phyloP scores from a whole-genome alignment of 1,140 invertebrate species.

The Trinorchestia longiramus region DNA sequence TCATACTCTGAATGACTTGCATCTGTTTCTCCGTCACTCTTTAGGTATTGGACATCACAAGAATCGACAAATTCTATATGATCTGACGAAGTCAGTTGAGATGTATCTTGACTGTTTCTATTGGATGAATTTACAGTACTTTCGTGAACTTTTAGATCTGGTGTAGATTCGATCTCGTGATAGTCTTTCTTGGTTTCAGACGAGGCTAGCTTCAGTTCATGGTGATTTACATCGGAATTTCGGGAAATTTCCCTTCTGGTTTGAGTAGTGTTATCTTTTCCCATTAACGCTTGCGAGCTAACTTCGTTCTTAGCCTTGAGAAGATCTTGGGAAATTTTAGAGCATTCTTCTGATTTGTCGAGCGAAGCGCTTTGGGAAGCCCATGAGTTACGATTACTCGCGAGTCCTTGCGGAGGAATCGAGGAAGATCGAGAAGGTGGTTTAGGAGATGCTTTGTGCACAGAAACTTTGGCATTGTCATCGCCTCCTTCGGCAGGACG shows the following conservation, averaged over 20 bases:
- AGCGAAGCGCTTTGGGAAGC: background rate
- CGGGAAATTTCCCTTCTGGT: background rate
- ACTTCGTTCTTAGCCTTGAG: background rate
- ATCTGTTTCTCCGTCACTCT: constrained; percentile 31
- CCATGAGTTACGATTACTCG: background rate
- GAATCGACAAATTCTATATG: background rate
- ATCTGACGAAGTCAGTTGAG: background rate
- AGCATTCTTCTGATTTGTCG: background rate
- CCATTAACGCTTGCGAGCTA: background rate
- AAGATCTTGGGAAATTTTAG: background rate
- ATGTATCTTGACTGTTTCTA: background rate
- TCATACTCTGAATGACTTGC: constrained; percentile 33
- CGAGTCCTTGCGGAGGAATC: background rate
- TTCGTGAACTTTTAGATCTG: background rate
- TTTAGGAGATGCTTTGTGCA: background rate
- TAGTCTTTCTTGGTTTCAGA: background rate
- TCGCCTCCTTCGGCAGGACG: background rate
- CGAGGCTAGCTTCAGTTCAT: background rate
- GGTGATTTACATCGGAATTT: background rate
- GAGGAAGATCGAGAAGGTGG: constrained; percentile 13
- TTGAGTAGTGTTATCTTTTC: background rate
- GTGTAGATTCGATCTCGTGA: background rate
- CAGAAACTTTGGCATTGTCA: background rate
- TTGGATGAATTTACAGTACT: background rate
- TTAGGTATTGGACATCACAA: background rate